Conservation (phyloP, 2,888 invertebrate species). For the Gibbula magus region DNA sequence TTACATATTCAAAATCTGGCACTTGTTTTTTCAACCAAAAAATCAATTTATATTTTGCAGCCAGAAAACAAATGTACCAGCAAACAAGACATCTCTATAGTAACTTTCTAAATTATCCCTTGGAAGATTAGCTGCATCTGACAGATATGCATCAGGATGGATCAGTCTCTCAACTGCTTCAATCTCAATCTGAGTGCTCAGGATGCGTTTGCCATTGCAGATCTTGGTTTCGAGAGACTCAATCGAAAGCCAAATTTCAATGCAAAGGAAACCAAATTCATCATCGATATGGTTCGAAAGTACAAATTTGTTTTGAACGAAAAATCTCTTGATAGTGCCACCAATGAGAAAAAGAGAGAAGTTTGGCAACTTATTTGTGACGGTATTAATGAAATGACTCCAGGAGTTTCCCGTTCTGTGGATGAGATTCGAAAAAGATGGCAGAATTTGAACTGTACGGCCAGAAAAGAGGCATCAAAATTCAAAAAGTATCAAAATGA, state of each 20-base stretch:
- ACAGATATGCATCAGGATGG: not conserved
- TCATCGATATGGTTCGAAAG: slow-evolving; percentile 1
- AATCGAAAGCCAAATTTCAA: slow-evolving; percentile 1
- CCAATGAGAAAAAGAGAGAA: slow-evolving; percentile 12
- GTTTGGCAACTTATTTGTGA: slow-evolving; percentile 11
- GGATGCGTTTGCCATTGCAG: not conserved
- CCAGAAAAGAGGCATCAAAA: not conserved
- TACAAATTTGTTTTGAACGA: slow-evolving; percentile 4
- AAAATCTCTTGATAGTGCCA: not conserved
- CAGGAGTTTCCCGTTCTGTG: not conserved
- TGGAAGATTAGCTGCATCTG: too few species aligned
- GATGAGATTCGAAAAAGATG: slow-evolving; percentile 17
- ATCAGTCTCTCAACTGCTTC: not conserved
- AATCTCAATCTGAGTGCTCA: not conserved
- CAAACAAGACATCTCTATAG: too few species aligned
- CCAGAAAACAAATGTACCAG: too few species aligned
- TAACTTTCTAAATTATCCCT: too few species aligned
- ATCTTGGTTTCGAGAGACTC: not conserved
- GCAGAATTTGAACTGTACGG: slow-evolving; percentile 7
- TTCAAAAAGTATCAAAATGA: slow-evolving; percentile 1
- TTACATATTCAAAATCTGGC: too few species aligned
- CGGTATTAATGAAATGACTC: slow-evolving; percentile 9
- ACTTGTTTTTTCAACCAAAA: too few species aligned
- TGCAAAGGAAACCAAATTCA: not conserved
- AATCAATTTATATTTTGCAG: too few species aligned